Evolutionary conservation across 2,113 vertebrate species (phyloP).

Genomic region (Clupea harengus): DNA sequence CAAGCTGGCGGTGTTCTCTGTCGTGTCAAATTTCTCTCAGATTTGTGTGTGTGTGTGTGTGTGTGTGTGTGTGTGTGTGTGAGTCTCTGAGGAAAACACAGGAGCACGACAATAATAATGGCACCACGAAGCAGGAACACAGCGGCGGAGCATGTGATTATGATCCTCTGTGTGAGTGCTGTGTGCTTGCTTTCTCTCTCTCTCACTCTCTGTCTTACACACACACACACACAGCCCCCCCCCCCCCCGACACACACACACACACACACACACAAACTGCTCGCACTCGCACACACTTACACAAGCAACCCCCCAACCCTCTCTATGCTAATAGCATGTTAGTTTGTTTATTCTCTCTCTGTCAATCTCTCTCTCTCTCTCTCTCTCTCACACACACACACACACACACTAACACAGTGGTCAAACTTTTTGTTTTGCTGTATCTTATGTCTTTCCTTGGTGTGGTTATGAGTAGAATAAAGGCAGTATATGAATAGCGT

Average conservation of each 20-base stretch:
- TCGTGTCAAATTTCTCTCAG: not conserved
- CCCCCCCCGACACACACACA: not conserved
- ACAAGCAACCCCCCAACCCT: not conserved
- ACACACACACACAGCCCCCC: not conserved
- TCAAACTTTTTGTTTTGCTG: no score
- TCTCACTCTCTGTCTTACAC: not conserved
- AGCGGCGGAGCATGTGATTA: constrained; percentile 50
- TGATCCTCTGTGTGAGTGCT: constrained; percentile 25
- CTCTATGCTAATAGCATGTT: not conserved
- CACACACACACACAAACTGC: constrained; percentile 11
- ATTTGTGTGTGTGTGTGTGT: not conserved
- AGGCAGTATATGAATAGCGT: not conserved
- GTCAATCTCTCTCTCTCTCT: constrained; percentile 26
- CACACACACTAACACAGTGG: not conserved
- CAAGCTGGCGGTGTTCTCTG: not conserved
- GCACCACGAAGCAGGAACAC: no score
- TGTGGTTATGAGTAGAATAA: no score
- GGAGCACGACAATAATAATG: no score
- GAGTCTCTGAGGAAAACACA: no score
- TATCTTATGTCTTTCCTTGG: no score
- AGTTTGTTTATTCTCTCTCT: not conserved
- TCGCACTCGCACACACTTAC: not conserved
- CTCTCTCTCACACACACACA: constrained; percentile 1
- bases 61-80: constrained; percentile 6
- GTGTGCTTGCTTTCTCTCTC: constrained; percentile 14